phyloP scores from a whole-genome alignment of 2,797 vertebrate genomes.

The Chelon auratus region DNA sequence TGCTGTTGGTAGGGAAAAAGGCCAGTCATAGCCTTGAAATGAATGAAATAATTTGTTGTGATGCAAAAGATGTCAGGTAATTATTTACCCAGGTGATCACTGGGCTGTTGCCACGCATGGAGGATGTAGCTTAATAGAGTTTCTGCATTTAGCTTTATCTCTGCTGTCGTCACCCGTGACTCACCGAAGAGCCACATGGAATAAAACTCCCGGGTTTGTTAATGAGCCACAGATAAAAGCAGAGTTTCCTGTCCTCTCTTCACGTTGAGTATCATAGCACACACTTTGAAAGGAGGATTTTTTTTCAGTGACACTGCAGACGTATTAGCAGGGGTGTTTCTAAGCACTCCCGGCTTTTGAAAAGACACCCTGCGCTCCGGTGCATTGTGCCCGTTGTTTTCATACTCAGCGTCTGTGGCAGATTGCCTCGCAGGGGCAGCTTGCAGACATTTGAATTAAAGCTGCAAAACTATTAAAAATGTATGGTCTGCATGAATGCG shows the following conservation, averaged over 20 bases:
- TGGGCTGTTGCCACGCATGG: neutral
- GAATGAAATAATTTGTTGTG: neutral
- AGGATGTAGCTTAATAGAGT: neutral
- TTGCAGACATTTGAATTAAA: slow-evolving; percentile 79
- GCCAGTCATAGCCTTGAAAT: slow-evolving; percentile 54
- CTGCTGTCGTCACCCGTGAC: slow-evolving; percentile 14
- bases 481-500: slow-evolving; percentile 80
- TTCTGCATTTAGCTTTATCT: slow-evolving; percentile 11
- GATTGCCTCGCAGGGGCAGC: slow-evolving; percentile 62
- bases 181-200: neutral
- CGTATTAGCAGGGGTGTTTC: slow-evolving; percentile 47
- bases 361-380: slow-evolving; percentile 38
- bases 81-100: slow-evolving; percentile 7
- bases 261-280: slow-evolving; percentile 28
- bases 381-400: slow-evolving; percentile 53
- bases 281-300: slow-evolving; percentile 34
- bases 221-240: slow-evolving; percentile 18
- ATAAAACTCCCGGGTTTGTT: slow-evolving; percentile 19
- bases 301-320: slow-evolving; percentile 47
- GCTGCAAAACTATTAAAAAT: slow-evolving; percentile 84
- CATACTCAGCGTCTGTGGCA: slow-evolving; percentile 50
- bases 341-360: slow-evolving; percentile 46
- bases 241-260: slow-evolving; percentile 33
- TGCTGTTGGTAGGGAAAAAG: slow-evolving; percentile 46
- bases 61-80: slow-evolving; percentile 15